Conservation (phyloP, 2,888 invertebrate species). For the Athrips mouffetella region DNA sequence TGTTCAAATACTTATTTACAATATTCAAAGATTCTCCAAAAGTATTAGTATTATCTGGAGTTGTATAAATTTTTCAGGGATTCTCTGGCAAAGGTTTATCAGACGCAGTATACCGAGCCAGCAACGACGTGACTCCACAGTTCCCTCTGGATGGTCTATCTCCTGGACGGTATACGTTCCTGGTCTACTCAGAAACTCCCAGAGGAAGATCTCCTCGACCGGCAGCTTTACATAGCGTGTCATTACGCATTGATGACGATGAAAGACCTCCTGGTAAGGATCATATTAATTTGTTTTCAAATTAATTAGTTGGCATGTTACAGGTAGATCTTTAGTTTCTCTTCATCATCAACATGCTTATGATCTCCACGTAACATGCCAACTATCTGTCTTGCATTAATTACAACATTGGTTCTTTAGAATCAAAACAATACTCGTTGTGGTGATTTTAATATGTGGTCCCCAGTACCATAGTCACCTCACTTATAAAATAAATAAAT, state of each 20-base stretch:
- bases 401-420: too few species aligned
- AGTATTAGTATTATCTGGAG: too few species aligned
- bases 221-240: slow-evolving; percentile 83
- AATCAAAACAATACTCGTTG: too few species aligned
- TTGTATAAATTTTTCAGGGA: slow-evolving; percentile 50
- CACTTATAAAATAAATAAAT: too few species aligned
- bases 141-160: slow-evolving; percentile 86
- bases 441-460: too few species aligned
- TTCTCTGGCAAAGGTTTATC: slow-evolving; percentile 65
- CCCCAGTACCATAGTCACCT: too few species aligned
- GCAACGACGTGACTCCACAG: slow-evolving; percentile 80
- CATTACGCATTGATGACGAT: slow-evolving; percentile 54
- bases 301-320: not conserved
- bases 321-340: too few species aligned
- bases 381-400: too few species aligned
- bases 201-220: slow-evolving; percentile 86
- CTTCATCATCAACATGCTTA: too few species aligned
- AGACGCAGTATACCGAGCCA: slow-evolving; percentile 79
- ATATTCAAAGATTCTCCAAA: not conserved
- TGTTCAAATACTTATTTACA: not conserved
- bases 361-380: too few species aligned
- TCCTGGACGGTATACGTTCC: slow-evolving; percentile 87
- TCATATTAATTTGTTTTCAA: not conserved
- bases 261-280: slow-evolving; percentile 65
- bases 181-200: slow-evolving; percentile 89